Evolutionary conservation across 2,797 vertebrate species (phyloP).

Genomic region (Melopsittacus undulatus): DNA sequence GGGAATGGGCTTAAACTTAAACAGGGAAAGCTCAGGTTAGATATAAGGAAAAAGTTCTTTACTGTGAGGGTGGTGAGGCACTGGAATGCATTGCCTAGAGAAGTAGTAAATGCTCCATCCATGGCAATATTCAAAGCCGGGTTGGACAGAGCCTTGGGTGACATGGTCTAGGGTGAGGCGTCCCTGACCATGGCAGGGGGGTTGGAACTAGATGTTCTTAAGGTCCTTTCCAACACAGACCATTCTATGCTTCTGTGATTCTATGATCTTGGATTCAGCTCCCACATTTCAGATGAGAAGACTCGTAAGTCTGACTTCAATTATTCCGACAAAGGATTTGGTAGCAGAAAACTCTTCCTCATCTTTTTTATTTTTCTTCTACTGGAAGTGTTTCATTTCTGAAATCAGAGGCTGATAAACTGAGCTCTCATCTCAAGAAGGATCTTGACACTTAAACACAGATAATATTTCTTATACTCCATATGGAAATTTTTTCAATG

Average conservation of each 20-base stretch:
- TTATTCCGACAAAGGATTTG: not conserved
- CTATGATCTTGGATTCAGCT: not conserved
- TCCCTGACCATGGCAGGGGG: too few relatives aligned
- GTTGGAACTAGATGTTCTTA: not conserved
- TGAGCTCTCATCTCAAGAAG: not conserved
- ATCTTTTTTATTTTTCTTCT: not conserved
- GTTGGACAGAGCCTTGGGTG: not conserved
- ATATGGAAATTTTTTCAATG: not conserved
- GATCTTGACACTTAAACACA: not conserved
- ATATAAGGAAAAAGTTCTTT: not conserved
- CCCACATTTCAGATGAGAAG: not conserved
- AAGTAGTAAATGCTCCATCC: not conserved
- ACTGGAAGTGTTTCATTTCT: not conserved
- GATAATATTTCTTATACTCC: not conserved
- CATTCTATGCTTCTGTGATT: not conserved
- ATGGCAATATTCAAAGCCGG: not conserved
- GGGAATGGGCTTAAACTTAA: not conserved
- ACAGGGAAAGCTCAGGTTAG: not conserved
- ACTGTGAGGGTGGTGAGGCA: not conserved
- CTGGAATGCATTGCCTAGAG: not conserved
- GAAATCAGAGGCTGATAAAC: not conserved
- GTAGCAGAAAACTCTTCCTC: not conserved
- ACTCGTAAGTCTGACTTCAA: not conserved
- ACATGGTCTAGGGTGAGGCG: not conserved
- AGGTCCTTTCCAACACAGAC: not conserved